These are phyloP conservation scores for Pachliopta kotzebuea DNA, from an alignment of 2,888 invertebrate genomes.

Conservation along the genomic window DNA sequence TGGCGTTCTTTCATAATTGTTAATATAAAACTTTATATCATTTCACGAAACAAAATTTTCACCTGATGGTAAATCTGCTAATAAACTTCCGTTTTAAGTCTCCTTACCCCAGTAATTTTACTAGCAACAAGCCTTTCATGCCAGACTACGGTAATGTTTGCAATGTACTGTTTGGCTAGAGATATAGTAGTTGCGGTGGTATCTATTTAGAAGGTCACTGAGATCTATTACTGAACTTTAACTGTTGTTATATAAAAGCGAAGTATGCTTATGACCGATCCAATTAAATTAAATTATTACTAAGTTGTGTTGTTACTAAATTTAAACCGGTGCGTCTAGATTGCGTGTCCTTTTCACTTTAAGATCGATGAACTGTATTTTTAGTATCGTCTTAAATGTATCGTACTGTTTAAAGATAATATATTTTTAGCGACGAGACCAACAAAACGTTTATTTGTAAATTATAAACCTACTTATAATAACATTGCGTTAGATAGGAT, in stretches of 20 bases:
- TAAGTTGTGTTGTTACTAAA: conserved; percentile 13
- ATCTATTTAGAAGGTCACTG: neutral
- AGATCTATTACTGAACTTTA: neutral
- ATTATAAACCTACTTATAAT: neutral
- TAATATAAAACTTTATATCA: too few species aligned
- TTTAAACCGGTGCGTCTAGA: conserved; percentile 5
- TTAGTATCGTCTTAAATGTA: neutral
- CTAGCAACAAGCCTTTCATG: too few species aligned
- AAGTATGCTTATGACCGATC: conserved; percentile 6
- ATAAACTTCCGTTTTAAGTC: too few species aligned
- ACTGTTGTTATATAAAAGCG: neutral
- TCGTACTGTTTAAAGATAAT: too few species aligned
- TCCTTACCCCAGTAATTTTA: too few species aligned
- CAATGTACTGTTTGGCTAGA: too few species aligned
- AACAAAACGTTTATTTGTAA: neutral
- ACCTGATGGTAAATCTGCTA: too few species aligned
- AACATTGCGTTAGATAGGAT: too few species aligned
- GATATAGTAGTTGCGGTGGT: too few species aligned
- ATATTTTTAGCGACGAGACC: neutral
- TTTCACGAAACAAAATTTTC: too few species aligned
- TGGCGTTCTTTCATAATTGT: too few species aligned
- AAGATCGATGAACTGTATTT: conserved; percentile 18
- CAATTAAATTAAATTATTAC: conserved; percentile 5
- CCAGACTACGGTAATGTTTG: too few species aligned
- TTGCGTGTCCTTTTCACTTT: conserved; percentile 9